Evolutionary conservation across 2,797 vertebrate species (phyloP), one percentile per base, ranked within the genome.

Genomic region (Acipenser ruthenus): DNA sequence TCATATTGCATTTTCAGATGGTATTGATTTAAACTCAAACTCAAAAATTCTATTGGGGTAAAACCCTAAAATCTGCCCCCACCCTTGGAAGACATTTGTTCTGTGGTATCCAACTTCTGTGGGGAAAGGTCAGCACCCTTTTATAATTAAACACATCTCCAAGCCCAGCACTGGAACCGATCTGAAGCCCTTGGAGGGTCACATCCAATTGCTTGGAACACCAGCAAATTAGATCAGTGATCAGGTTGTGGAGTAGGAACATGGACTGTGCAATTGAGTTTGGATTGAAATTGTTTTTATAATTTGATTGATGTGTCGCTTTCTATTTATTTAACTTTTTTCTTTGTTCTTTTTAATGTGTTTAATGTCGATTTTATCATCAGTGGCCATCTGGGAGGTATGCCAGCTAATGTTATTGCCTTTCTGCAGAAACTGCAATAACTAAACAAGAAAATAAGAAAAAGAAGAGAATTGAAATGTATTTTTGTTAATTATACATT

Each of bases 101-200:
- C 23, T 37, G 6, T 6, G 3, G 6, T 55, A 73, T 76, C 77
- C 70, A 76, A 67, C 65, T 64, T 50, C 71, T 10, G 58, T 69
- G 67, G 66, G 64, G 66, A 75, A 71, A 67, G 70, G 70, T 74
- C 8, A 55, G 60, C 73, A 75, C 69, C 71, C 71, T 73, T 72
- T 71, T 72, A 69, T 65, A 75, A 77, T 73, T 53, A 75, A 81
- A 78, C 65, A 74, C 60, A 80, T 78, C 73, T 63, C 71, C 76
- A 72, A 77, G 82, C 76, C 73, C 70, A 82, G 80, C 78, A 79
- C 62, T 64, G 62, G 60, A 56, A 68, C 66, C 66, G 67, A 70
- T 68, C 64, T 62, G 50, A 71, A 74, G 66, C 67, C 79, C 77
- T 69, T 62, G 63, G 79, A 77, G 74, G 79, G 64, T 68, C 63